Base-by-base conservation (phyloP, 2,113 vertebrate species). In the Donacobius atricapilla region DNA sequence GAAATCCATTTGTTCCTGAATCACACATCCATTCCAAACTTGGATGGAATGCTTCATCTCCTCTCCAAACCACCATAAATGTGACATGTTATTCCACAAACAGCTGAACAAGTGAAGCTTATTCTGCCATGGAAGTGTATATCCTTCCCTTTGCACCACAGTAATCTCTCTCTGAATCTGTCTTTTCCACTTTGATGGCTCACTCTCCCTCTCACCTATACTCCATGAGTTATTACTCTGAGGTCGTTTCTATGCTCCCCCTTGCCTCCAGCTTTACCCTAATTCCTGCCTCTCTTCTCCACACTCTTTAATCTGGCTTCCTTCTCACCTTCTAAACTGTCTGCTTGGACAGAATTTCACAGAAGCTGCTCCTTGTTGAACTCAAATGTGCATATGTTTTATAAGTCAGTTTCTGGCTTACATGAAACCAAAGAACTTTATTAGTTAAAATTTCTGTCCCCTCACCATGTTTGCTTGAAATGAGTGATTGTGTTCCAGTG, bases 21-120 rank as follows among this genome's bases (percentile, higher is more conserved):
- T 85, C 80, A 90, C 57, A 83, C 16, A 69, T 47, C 65, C 63
- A 54, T 93, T 83, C 54, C 78, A 93, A 84, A 90, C 33, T 78
- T 91, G 85, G 88, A 94, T 3, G 3, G 31, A 77, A 88, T 80
- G 13, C 15, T 77, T 66, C 35, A 22, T 51, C 79, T 86, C 39
- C 58, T 77, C 60, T 93, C 87, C 87, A 96, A 94, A 88, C 58
- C 79, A 40, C 76, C 79, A 83, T 66, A 86, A 92, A 90, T 47
- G 27, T 68, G 58, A 35, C 88, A 64, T 23, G 37, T 54, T 94
- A 70, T 69, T 96, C 70, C 47, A 72, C 31, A 82, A 80, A 88
- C 11, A 91, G 61, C 63, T 72, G 48, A 83, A 76, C 19, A 82
- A 90, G 42, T 57, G 54, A 86, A 54, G 71, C 9, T 3, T 83